These are phyloP conservation scores for Acipenser ruthenus DNA, from an alignment of 2,797 vertebrate genomes.

Conservation along the genomic window DNA sequence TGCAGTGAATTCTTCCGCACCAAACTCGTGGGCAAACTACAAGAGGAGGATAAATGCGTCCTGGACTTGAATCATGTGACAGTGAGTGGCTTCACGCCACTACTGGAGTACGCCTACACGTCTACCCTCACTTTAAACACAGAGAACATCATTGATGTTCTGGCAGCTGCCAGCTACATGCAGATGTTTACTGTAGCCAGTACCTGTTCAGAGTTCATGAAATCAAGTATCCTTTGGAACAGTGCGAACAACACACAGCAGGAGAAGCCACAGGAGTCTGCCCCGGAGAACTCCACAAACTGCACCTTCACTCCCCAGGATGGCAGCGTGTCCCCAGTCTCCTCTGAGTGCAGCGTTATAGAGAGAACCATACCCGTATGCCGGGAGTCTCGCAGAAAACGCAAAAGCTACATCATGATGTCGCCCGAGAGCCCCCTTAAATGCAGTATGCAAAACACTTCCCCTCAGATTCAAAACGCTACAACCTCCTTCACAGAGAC, in stretches of 20 bases:
- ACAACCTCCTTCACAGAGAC: constrained; percentile 61
- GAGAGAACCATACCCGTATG: constrained; percentile 86
- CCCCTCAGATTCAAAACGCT: constrained; percentile 64
- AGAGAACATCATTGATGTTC: constrained; percentile 94
- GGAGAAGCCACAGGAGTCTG: constrained; percentile 72
- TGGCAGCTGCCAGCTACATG: constrained; percentile 96
- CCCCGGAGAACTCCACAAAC: constrained; percentile 74
- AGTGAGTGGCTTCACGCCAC: constrained; percentile 85
- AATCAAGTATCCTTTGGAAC: constrained; percentile 95
- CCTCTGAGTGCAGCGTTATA: constrained; percentile 91
- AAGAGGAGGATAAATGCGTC: constrained; percentile 82
- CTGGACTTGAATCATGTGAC: constrained; percentile 89
- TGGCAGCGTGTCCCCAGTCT: constrained; percentile 88
- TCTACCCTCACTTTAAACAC: constrained; percentile 95
- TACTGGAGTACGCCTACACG: constrained; percentile 94
- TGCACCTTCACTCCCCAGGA: constrained; percentile 82
- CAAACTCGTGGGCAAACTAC: constrained; percentile 80
- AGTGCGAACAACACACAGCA: constrained; percentile 55
- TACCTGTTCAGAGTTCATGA: constrained; percentile 97
- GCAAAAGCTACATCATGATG: constrained; percentile 88
- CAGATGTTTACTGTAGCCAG: constrained; percentile 96
- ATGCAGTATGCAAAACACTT: constrained; percentile 71
- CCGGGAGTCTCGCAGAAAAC: constrained; percentile 84
- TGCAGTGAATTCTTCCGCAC: constrained; percentile 96
- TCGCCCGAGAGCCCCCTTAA: constrained; percentile 90